phyloP scores from a whole-genome alignment of 1,140 invertebrate genomes.

The Onthophagus taurus region DNA sequence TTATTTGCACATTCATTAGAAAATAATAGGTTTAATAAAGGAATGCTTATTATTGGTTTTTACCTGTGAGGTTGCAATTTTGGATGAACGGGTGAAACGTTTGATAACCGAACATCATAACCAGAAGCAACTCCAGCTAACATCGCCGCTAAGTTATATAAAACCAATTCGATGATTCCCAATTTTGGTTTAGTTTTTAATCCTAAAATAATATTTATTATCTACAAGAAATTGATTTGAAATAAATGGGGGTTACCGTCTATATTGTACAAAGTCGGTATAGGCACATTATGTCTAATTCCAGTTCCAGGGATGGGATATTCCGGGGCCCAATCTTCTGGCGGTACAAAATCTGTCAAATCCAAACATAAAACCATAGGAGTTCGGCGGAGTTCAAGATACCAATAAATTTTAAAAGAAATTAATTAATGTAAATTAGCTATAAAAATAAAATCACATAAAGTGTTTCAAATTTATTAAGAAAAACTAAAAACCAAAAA shows the following conservation, averaged over 20 bases:
- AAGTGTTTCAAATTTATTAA: too few species aligned
- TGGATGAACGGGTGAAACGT: constrained; percentile 75
- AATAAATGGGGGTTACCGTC: constrained; percentile 41
- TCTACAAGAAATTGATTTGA: background rate
- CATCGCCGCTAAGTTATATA: constrained; percentile 86
- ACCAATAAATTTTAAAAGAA: too few species aligned
- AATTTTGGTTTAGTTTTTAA: constrained; percentile 54
- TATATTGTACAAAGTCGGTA: constrained; percentile 65
- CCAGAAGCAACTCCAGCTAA: constrained; percentile 81
- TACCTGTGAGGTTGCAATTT: constrained; percentile 57
- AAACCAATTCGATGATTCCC: constrained; percentile 68
- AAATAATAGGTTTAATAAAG: constrained; percentile 7
- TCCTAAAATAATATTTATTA: constrained; percentile 28
- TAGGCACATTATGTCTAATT: constrained; percentile 53
- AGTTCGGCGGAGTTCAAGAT: too few species aligned
- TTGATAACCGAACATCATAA: constrained; percentile 81
- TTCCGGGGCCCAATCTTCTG: constrained; percentile 56
- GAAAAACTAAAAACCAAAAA: background rate
- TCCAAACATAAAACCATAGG: constrained; percentile 30
- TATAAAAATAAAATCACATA: too few species aligned
- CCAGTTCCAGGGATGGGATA: constrained; percentile 47
- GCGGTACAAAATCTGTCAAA: constrained; percentile 37
- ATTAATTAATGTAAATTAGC: too few species aligned
- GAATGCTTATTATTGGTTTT: too few species aligned
- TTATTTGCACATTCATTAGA: background rate